Base-by-base conservation (phyloP, 2,888 invertebrate genomes). In the Drosophila borealis region DNA sequence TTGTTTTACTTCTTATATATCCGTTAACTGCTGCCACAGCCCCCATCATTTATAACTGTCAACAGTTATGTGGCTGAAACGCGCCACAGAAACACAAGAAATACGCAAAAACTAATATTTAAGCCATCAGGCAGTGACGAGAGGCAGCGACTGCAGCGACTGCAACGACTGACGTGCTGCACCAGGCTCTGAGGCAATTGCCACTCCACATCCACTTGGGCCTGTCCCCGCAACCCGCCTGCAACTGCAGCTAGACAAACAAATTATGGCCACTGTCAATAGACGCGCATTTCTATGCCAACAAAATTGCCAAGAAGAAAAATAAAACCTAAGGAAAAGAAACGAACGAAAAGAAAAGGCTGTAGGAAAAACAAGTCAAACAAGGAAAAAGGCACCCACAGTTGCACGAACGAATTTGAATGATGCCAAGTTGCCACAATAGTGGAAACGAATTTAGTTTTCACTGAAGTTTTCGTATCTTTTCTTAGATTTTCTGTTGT, bases 201-300 rank as follows among this genome's bases (percentile, higher is more conserved):
- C 80, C 79, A 75, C 79, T 48, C 55, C 50, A 50, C 29, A 41
- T 29, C 34, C 34, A 29, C 17, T 19, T 37, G 10, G 44, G 19
- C n/a, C 4, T 36, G n/a, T 34, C 14, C 25, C 50, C 39, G 37
- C 29, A n/a, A 17, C 11, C 44, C 17, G 34, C 17, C 45, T 36
- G 44, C 34, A 69, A 67, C 49, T 59, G 78, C 62, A 66, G 71
- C 89, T 82, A 89, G 88, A 88, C 90, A 89, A 85, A 83, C 90
- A 88, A 89, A 89, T 89, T 89, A 89, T 89, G 80, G 89, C 74
- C 77, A 80, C 90, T 83, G 90, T 90, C 88, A 89, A 90, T 85
- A 82, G 90, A 81, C 76, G 72, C 72, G 88, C 77, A 80, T 86
- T 82, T 85, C 78, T 63, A 74, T 76, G 75, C 80, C 86, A 80